These are phyloP conservation scores for Sinella curviseta DNA, from an alignment of 1,140 invertebrate species.

Conservation along the genomic window DNA sequence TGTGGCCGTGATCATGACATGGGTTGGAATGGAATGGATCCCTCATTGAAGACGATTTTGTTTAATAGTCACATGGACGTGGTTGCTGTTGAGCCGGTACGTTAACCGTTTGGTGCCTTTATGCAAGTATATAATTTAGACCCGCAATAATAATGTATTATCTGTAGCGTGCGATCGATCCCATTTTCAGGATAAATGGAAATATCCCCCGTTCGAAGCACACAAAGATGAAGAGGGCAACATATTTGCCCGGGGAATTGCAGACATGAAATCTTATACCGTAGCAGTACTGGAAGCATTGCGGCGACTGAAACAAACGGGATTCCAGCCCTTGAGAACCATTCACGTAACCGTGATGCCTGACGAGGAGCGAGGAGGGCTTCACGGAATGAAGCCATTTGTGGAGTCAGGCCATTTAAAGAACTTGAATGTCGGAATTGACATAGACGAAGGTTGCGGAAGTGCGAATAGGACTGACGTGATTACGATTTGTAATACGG, in stretches of 20 bases:
- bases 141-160: not conserved
- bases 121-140: not conserved
- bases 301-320: conserved; percentile 63
- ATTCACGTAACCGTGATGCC: conserved; percentile 75
- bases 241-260: conserved; percentile 77
- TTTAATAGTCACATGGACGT: conserved; percentile 92
- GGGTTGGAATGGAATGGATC: conserved; percentile 72
- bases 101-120: not conserved
- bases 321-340: conserved; percentile 56
- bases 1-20: conserved; percentile 73
- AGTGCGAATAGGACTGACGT: too few relatives aligned
- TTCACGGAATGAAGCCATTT: conserved; percentile 79
- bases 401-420: conserved; percentile 74
- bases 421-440: conserved; percentile 61
- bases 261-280: conserved; percentile 80
- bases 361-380: conserved; percentile 88
- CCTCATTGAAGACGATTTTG: conserved; percentile 68
- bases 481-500: too few relatives aligned
- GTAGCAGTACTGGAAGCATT: conserved; percentile 79
- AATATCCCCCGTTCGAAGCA: conserved; percentile 73
- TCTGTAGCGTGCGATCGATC: not conserved
- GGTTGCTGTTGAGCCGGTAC: conserved; percentile 81
- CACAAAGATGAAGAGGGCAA: conserved; percentile 73
- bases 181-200: conserved; percentile 62
- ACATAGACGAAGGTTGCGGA: too few relatives aligned